A percentile compares a stretch with the other conserved stretches of the same genome.
These are phyloP conservation scores for Varecia variegata DNA, from an alignment of 2,797 vertebrate species.

Conservation along the genomic window DNA sequence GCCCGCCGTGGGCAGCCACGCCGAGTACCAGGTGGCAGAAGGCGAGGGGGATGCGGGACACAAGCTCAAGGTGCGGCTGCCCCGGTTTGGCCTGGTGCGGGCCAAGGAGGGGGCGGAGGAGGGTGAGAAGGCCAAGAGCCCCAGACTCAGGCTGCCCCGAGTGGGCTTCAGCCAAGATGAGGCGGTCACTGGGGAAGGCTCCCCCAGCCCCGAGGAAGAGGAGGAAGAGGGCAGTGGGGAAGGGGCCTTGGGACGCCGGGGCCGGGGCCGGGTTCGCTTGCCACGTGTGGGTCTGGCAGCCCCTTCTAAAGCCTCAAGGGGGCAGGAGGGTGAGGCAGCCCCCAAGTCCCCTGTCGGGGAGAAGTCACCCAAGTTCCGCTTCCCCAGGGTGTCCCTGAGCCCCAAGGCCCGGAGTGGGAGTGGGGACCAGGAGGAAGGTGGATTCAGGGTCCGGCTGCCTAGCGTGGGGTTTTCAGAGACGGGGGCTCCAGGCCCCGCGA, in stretches of 20 bases:
- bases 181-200: not conserved
- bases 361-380: constrained; percentile 87
- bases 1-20: constrained; percentile 70
- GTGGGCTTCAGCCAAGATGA: constrained; percentile 83
- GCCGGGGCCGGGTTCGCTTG: constrained; percentile 78
- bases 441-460: constrained; percentile 87
- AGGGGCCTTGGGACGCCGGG: not conserved
- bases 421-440: constrained; percentile 78
- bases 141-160: constrained; percentile 83
- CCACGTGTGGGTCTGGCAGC: constrained; percentile 89
- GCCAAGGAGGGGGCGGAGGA: constrained; percentile 78
- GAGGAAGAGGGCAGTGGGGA: constrained; percentile 29
- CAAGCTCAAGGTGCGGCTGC: constrained; percentile 86
- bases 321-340: constrained; percentile 73
- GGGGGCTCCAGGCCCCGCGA: constrained; percentile 47
- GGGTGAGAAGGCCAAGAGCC: constrained; percentile 81
- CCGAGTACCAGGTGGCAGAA: constrained; percentile 70
- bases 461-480: constrained; percentile 85
- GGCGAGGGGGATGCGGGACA: constrained; percentile 62
- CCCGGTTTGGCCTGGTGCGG: constrained; percentile 86
- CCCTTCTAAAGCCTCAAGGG: constrained; percentile 82
- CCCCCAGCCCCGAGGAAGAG: constrained; percentile 60
- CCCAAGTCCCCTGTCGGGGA: constrained; percentile 81
- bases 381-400: constrained; percentile 89
- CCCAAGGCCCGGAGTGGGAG: constrained; percentile 85